Percentiles rank a stretch among this genome's conserved stretches.
phyloP scores from a whole-genome alignment of 2,797 vertebrate genomes.

The Eutrigla gurnardus region DNA sequence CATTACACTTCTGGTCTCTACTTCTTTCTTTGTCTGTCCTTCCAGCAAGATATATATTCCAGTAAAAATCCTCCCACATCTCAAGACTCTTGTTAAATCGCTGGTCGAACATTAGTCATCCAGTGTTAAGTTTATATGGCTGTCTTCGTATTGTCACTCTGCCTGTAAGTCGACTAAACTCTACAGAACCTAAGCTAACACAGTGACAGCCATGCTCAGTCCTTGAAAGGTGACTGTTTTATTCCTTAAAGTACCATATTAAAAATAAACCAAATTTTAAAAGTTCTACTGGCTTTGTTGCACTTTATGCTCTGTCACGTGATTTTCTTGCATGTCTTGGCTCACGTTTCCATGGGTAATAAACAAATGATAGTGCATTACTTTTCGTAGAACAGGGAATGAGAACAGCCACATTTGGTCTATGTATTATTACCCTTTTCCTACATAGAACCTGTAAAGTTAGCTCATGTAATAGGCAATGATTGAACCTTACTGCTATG shows the following conservation, averaged over 20 bases:
- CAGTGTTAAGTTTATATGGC: not conserved
- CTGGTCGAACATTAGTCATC: slow-evolving; percentile 2
- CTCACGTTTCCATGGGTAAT: not conserved
- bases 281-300: too few species aligned
- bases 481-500: not conserved
- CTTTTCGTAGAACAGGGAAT: not conserved
- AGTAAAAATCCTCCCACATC: slow-evolving; percentile 6
- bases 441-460: not conserved
- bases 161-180: not conserved
- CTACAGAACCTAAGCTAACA: slow-evolving; percentile 28
- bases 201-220: slow-evolving; percentile 14
- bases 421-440: not conserved
- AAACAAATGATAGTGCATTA: too few species aligned
- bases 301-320: too few species aligned
- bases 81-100: slow-evolving; percentile 21
- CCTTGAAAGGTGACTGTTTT: slow-evolving; percentile 19
- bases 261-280: not conserved
- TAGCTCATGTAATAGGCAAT: not conserved
- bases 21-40: not conserved
- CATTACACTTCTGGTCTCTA: slow-evolving; percentile 35
- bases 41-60: slow-evolving; percentile 14
- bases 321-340: not conserved
- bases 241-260: slow-evolving; percentile 29
- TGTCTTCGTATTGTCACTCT: not conserved
- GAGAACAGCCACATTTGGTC: not conserved